These are phyloP conservation scores for Oostethus manadensis DNA, from an alignment of 2,113 vertebrate genomes.

Conservation along the genomic window DNA sequence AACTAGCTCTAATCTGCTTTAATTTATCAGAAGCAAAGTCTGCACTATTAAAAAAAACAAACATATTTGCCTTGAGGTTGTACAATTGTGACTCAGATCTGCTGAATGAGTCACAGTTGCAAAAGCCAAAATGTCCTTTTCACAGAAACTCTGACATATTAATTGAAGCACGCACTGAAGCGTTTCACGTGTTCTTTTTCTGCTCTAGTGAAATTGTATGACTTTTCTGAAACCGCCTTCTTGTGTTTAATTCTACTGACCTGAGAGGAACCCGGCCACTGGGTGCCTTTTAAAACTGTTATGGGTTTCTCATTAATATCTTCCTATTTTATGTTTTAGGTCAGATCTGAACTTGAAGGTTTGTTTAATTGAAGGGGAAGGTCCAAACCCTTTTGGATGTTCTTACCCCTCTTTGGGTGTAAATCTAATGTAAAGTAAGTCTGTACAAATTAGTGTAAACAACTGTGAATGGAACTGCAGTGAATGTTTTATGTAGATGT, in stretches of 20 bases:
- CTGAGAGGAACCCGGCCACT: slow-evolving; percentile 28
- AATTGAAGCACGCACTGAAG: slow-evolving; percentile 11
- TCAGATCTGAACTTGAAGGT: slow-evolving; percentile 35
- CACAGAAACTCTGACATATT: slow-evolving; percentile 26
- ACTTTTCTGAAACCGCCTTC: slow-evolving; percentile 6
- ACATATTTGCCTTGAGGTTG: slow-evolving; percentile 27
- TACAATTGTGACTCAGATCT: slow-evolving; percentile 29
- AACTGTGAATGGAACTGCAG: background rate
- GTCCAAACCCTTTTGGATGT: slow-evolving; percentile 13
- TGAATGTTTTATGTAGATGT: background rate
- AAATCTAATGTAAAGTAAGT: slow-evolving; percentile 10
- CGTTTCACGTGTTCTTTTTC: slow-evolving; percentile 9
- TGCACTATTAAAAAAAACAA: slow-evolving; percentile 14
- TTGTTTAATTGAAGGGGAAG: slow-evolving; percentile 28
- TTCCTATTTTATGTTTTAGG: slow-evolving; percentile 29
- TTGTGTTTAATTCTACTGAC: slow-evolving; percentile 30
- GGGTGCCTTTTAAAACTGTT: background rate
- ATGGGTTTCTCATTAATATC: slow-evolving; percentile 52
- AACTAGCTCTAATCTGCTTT: slow-evolving; percentile 9
- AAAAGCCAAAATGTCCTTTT: slow-evolving; percentile 30
- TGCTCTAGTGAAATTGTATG: slow-evolving; percentile 6
- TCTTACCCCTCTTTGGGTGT: slow-evolving; percentile 5
- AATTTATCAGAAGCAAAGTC: slow-evolving; percentile 22
- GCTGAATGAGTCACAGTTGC: slow-evolving; percentile 33
- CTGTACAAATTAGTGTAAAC: background rate